Conservation (phyloP, 2,113 vertebrate genomes). For the Oncorhynchus mykiss region DNA sequence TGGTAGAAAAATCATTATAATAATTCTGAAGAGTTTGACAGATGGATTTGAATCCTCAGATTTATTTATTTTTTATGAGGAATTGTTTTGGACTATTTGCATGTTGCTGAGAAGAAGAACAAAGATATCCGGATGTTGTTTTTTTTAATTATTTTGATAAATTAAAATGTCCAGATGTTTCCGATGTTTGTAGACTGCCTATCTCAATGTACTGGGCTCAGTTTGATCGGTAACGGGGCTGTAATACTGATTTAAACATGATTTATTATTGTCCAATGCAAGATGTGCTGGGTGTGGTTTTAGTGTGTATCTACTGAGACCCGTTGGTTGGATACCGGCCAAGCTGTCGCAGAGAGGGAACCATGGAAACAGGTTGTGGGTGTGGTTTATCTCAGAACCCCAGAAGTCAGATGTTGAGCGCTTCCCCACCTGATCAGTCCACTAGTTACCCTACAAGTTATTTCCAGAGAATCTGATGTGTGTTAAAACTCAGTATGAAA, state of each 20-base stretch:
- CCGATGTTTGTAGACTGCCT: conserved; percentile 70
- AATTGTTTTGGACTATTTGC: conserved; percentile 71
- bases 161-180: conserved; percentile 72
- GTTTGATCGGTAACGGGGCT: conserved; percentile 65
- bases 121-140: conserved; percentile 64
- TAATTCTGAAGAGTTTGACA: conserved; percentile 43
- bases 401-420: conserved; percentile 30
- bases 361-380: conserved; percentile 28
- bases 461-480: conserved; percentile 51
- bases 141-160: conserved; percentile 73
- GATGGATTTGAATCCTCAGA: conserved; percentile 69
- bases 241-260: conserved; percentile 57
- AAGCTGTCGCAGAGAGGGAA: conserved; percentile 24
- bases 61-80: conserved; percentile 61
- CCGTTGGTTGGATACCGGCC: conserved; percentile 54
- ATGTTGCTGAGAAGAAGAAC: conserved; percentile 59
- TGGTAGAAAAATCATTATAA: conserved; percentile 47
- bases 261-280: conserved; percentile 69
- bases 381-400: conserved; percentile 44
- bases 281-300: conserved; percentile 52
- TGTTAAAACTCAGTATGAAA: conserved; percentile 54
- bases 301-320: conserved; percentile 45
- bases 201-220: conserved; percentile 72
- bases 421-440: conserved; percentile 35
- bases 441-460: conserved; percentile 30